These are phyloP conservation scores for Sinopyrophorus schimmeli DNA, from an alignment of 2,888 invertebrate species.

Conservation along the genomic window DNA sequence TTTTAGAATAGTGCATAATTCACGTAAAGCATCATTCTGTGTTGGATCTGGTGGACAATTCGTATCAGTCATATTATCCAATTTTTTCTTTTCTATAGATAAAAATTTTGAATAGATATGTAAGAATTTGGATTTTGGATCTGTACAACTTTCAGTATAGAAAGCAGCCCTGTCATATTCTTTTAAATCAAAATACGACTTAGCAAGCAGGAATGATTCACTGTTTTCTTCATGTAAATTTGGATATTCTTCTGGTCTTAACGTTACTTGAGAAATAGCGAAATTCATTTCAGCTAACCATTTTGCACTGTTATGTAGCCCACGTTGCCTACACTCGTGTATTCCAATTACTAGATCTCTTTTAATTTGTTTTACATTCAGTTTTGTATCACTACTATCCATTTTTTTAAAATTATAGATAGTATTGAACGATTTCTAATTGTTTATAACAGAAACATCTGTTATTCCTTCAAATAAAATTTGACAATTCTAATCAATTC, in stretches of 20 bases:
- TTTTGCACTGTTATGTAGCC: slow-evolving; percentile 79
- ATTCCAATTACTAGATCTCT: slow-evolving; percentile 67
- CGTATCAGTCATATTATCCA: slow-evolving; percentile 74
- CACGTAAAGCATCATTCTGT: slow-evolving; percentile 60
- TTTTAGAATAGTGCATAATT: slow-evolving; percentile 62
- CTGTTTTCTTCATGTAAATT: slow-evolving; percentile 59
- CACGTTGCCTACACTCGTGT: slow-evolving; percentile 76
- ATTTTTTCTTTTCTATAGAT: slow-evolving; percentile 86
- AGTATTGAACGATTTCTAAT: too few species aligned
- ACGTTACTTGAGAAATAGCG: slow-evolving; percentile 70
- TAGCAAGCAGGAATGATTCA: slow-evolving; percentile 77
- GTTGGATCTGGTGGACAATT: slow-evolving; percentile 63
- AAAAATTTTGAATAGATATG: slow-evolving; percentile 85
- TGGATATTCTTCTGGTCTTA: slow-evolving; percentile 58
- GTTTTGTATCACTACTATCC: slow-evolving; percentile 9
- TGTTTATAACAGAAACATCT: too few species aligned
- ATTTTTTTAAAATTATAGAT: slow-evolving; percentile 7
- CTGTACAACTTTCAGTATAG: slow-evolving; percentile 72
- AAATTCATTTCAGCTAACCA: slow-evolving; percentile 87
- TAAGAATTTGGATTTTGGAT: slow-evolving; percentile 77
- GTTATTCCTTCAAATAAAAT: too few species aligned
- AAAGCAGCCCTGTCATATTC: slow-evolving; percentile 89
- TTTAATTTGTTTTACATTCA: slow-evolving; percentile 63
- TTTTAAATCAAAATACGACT: slow-evolving; percentile 85
- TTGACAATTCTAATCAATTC: too few species aligned